Base-by-base conservation (phyloP, 2,797 vertebrate species). In the Arctocebus calabarensis region DNA sequence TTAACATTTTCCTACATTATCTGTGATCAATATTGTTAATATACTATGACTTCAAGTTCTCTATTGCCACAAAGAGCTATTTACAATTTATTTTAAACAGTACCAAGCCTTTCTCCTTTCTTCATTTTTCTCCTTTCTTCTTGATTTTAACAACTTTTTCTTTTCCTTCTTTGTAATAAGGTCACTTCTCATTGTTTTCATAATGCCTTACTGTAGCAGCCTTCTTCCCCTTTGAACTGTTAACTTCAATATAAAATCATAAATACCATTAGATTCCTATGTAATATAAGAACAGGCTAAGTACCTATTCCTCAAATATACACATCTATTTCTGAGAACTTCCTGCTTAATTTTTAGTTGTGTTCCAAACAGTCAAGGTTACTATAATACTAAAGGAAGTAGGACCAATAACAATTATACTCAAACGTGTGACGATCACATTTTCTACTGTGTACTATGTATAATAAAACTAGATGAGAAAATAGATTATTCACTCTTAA, bases 1-100 rank as follows among this genome's bases (percentile, higher is more conserved):
- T 61, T 93, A 81, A 20, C 77, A 89, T 88, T 94, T 71, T 34
- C 71, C 61, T 71, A 83, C 75, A 90, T 59, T 81, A 88, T 34
- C 7, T 79, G 37, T 91, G 52, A 77, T 88, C 14, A 57, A 70
- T 29, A 62, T 45, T 62, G 71, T 61, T 40, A 84, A 88, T 3
- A 70, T 45, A 82, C 23, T 29, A 89, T 2, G 12, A 9, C 81
- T 66, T 86, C n/a, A 55, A 92, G 62, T 55, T 94, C 57, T 52
- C 22, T 86, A 62, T 71, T 84, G 82, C 34, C 43, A 88, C 14
- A 48, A 77, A 83, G 29, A 84, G 5, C 9, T 66, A 71, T 23
- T 86, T 84, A 64, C 77, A n/a, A 62, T n/a, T 93, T 57, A 27
- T 77, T 88, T 32, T 66, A 55, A 34, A 91, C 0, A 62, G 82